Base-by-base conservation (phyloP, 2,888 invertebrate species). In the Pocota personata region DNA sequence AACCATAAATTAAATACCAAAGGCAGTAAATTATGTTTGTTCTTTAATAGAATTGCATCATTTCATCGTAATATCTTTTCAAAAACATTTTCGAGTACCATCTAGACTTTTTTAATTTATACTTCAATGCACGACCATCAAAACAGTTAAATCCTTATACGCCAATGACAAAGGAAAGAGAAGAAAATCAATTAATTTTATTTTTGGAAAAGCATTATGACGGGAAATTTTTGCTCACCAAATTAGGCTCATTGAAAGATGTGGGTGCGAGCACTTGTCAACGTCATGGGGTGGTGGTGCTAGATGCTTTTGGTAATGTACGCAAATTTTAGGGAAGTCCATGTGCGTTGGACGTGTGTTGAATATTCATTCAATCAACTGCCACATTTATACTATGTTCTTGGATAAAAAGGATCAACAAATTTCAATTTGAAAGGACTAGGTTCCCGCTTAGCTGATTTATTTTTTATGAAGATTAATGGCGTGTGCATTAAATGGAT, bases 321-420 rank as follows among this genome's bases (percentile, higher is more conserved):
- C 48, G 64, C 64, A 66, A 50, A 66, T 14, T 50, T 50, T 21
- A 32, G 64, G 64, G 48, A 66, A 66, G 32, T n/a, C 27, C 21
- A 52, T 52, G 35, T 66, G 32, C 64, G 64, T 21, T 10, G 10
- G n/a, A 37, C 66, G 50, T 66, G 50, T 48, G 66, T 6, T 66
- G 66, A 66, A 66, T 66, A 37, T 50, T 32, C 32, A 64, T 48
- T 64, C 48, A 64, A 5, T 32, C 64, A 21, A 62, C 10, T 14
- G 4, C 30, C 16, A 35, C 48, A 21, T 21, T 19, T 21, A n/a
- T 35, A 50, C 35, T 21, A 12, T 16, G 21, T 24, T 50, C 6
- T 35, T 16, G 24, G 10, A 21, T 14, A 3, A n/a, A 21, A 66
- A n/a, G 35, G 50, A 48, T n/a, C 8, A n/a, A 8, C 4, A 48